Base-by-base conservation (phyloP, 2,888 invertebrate genomes). In the Apotomis turbidana region DNA sequence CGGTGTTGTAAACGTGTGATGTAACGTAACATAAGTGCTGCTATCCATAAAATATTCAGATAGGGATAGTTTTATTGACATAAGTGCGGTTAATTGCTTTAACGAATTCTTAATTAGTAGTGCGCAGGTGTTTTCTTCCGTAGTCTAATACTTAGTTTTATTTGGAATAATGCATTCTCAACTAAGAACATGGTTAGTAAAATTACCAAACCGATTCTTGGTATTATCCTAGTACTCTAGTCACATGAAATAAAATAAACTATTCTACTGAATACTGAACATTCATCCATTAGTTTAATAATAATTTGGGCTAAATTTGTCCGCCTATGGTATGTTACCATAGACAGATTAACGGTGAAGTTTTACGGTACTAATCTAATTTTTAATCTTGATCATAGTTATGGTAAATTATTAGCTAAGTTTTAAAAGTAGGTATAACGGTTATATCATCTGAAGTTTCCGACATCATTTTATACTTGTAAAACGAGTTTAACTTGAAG, bases 401-500 rank as follows among this genome's bases (percentile, higher is more conserved):
- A 64, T 44, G 15, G 10, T 64, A 44, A 51, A n/a, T 9, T 67
- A 51, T 59, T 49, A 41, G 51, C 13, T 27, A n/a, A n/a, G 27
- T 55, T 46, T 41, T n/a, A 61, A 49, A 46, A 49, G 15, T 49
- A 46, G 41, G n/a, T 61, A 71, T 61, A 51, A 67, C 71, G 55
- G 67, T 71, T 68, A 58, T 58, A 68, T 59, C 54, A 68, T 63
- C 27, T 55, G 9, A 36, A 68, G 57, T 46, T 52, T 63, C 49
- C 52, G 62, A 62, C 71, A 71, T 71, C 51, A 62, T 72, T 63
- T 59, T 27, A 46, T 27, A 54, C 62, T 72, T 38, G 63, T 54
- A 63, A 12, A 72, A 72, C 62, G 10, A 62, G 62, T 68, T 62
- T n/a, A 68, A 72, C 72, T 63, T 63, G 72, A 63, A 49, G 54